phyloP scores from a whole-genome alignment of 1,140 invertebrate genomes.

The Andricus grossulariae region DNA sequence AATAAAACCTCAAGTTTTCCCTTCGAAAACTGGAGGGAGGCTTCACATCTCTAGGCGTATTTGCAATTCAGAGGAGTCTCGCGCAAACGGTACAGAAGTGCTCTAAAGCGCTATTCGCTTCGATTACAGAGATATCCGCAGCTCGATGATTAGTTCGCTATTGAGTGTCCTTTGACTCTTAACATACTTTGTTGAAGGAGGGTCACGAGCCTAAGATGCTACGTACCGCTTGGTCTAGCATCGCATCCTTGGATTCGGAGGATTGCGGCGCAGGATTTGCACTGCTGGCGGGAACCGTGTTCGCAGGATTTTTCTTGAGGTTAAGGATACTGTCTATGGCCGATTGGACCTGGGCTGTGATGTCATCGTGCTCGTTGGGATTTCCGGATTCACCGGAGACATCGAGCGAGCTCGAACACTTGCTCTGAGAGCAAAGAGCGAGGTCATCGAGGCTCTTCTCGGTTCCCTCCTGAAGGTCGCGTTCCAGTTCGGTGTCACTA shows the following conservation, averaged over 20 bases:
- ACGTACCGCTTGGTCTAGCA: constrained; percentile 77
- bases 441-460: constrained; percentile 71
- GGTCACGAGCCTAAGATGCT: constrained; percentile 78
- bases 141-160: constrained; percentile 24
- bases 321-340: constrained; percentile 87
- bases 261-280: constrained; percentile 45
- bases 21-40: not conserved
- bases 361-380: constrained; percentile 76
- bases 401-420: constrained; percentile 51
- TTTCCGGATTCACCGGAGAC: constrained; percentile 41
- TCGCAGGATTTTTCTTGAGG: constrained; percentile 77
- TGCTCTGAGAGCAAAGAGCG: constrained; percentile 66
- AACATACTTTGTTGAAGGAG: constrained; percentile 74
- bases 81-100: constrained; percentile 8
- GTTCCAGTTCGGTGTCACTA: constrained; percentile 68
- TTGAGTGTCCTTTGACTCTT: constrained; percentile 46
- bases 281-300: constrained; percentile 44
- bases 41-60: constrained; percentile 23
- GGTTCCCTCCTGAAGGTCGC: constrained; percentile 69
- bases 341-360: constrained; percentile 86
- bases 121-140: constrained; percentile 15
- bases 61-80: constrained; percentile 10
- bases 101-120: not conserved
- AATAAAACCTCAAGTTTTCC: constrained; percentile 12
- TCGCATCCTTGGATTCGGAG: constrained; percentile 69